Evolutionary conservation across 2,888 invertebrate species (phyloP), one percentile per base, ranked within the genome.

Genomic region (Noctua janthina): DNA sequence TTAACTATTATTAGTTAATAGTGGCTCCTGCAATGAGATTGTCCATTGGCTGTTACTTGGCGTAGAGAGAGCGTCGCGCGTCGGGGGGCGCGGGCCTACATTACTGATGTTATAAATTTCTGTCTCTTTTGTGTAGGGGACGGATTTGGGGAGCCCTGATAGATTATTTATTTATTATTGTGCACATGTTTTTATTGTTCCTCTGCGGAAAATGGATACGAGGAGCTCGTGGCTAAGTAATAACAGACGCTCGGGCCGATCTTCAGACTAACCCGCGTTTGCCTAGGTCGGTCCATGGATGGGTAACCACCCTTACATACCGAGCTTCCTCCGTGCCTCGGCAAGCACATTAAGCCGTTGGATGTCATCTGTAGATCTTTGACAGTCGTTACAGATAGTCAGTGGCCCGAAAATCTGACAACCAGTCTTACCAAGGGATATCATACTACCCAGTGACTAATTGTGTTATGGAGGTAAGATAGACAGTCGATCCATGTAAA

Each of bases 81-180:
- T 71, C 35, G 56, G 67, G 68, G 87, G 76, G 72, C 66, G 75
- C 13, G 46, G 81, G 76, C 86, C 85, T 83, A 74, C 76, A 84
- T 89, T 88, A 85, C 86, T 39, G 59, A 64, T n/a, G 82, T 71
- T 88, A 90, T 90, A 90, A 89, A 90, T 90, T 87, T 81, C 85
- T 88, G 91, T 87, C 87, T 87, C 85, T 62, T 87, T 85, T 79
- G 15, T 29, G 15, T 1, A 23, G 2, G 85, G 89, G 43, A 0
- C 87, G 89, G 77, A 90, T 35, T 90, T 84, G 49, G 79, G 13
- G 7, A 46, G 10, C 20, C 6, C 4, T 7, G 11, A 3, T 43
- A 46, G 11, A 46, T 46, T 46, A 11, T 46, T 46, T 11, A 8
- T 46, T 46, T 46, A 11, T 46, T 46, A 46, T 46, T 46, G 11